These are phyloP conservation scores for Cydia splendana DNA, from an alignment of 1,140 invertebrate species.

Conservation along the genomic window DNA sequence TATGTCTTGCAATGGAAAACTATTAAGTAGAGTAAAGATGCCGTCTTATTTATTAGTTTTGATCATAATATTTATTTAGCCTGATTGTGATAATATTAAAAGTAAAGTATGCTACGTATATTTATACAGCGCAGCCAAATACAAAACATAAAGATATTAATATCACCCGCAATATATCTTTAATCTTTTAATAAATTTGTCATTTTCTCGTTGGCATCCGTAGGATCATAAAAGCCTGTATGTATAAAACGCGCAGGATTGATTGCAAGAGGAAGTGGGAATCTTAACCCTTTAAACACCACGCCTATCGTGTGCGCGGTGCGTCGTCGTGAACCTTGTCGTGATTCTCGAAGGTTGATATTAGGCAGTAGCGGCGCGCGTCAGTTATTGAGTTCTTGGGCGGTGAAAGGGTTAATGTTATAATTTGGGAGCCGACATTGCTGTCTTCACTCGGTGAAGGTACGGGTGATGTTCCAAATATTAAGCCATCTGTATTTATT, in stretches of 20 bases:
- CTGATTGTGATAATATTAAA: too few relatives aligned
- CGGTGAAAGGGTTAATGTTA: not conserved
- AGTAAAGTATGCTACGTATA: too few relatives aligned
- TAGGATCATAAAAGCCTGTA: conserved; percentile 1
- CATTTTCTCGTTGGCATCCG: not conserved
- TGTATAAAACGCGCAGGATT: conserved; percentile 19
- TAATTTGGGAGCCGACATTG: not conserved
- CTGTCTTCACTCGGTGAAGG: not conserved
- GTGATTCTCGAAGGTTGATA: too few relatives aligned
- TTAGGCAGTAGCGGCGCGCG: too few relatives aligned
- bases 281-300: not conserved
- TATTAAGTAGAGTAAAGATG: too few relatives aligned
- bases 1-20: too few relatives aligned
- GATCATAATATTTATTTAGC: too few relatives aligned
- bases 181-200: conserved; percentile 19
- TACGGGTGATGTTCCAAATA: conserved; percentile 2
- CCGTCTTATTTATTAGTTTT: too few relatives aligned
- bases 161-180: not conserved
- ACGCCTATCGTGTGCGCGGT: too few relatives aligned
- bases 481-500: conserved; percentile 15
- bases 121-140: too few relatives aligned
- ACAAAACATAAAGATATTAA: not conserved
- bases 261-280: conserved; percentile 12
- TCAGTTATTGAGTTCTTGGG: too few relatives aligned
- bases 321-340: too few relatives aligned